Percentiles rank a stretch among this genome's conserved stretches.
Evolutionary conservation across 2,113 vertebrate species (phyloP).

Genomic region (Tretioscincus oriximinensis): DNA sequence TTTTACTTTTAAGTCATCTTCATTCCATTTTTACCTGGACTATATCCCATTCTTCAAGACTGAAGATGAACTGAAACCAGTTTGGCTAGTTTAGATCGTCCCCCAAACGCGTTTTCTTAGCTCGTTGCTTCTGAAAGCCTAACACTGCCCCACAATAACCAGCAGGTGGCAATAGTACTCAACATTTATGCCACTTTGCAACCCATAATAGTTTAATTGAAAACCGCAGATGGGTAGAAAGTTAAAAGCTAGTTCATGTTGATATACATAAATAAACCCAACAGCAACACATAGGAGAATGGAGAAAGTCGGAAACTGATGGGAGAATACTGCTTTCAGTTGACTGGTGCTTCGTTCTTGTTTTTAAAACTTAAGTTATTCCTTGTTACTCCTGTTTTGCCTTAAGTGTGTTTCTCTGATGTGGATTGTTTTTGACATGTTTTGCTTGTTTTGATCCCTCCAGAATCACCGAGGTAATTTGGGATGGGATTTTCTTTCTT

Average conservation of each 20-base stretch:
- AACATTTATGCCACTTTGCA: neutral
- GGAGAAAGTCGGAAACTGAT: neutral
- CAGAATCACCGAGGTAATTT: neutral
- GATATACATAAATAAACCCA: neutral
- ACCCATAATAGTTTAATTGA: neutral
- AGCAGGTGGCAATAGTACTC: neutral
- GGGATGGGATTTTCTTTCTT: neutral
- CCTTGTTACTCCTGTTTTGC: neutral
- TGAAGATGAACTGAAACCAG: no score
- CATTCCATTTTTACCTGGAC: no score
- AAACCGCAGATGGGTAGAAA: neutral
- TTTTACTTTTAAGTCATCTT: no score
- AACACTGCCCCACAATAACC: neutral
- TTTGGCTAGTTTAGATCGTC: neutral
- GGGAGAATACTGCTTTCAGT: constrained; percentile 4
- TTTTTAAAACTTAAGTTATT: constrained; percentile 9
- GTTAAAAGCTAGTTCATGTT: neutral
- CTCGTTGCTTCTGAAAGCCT: neutral
- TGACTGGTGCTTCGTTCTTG: neutral
- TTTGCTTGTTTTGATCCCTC: neutral
- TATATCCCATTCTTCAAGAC: no score
- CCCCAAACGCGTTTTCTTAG: neutral
- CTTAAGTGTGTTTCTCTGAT: constrained; percentile 21
- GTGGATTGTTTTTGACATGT: neutral
- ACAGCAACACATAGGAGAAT: neutral